A percentile compares a stretch with the other conserved stretches of the same genome.
Evolutionary conservation across 2,888 invertebrate species (phyloP).

Genomic region (Koerneria pararmatus): DNA sequence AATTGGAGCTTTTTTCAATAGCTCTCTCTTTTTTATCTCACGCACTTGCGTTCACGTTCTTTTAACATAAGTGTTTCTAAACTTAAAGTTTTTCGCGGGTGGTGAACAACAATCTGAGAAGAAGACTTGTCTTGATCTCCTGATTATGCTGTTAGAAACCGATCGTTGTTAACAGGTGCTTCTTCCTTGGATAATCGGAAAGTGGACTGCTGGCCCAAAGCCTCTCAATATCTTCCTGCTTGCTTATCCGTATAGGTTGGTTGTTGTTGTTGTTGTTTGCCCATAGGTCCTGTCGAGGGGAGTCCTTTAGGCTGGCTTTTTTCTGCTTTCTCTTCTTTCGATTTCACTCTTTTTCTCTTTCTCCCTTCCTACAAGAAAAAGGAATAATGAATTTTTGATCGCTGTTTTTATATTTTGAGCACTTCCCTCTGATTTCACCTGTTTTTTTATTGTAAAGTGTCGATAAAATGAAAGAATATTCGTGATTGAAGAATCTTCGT

Average conservation of each 20-base stretch:
- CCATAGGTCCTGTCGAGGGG: background rate
- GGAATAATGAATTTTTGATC: background rate
- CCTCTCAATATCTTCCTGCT: slow-evolving; percentile 83
- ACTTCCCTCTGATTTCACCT: too few relatives aligned
- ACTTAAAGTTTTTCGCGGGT: too few relatives aligned
- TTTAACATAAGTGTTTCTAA: too few relatives aligned
- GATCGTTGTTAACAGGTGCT: slow-evolving; percentile 71
- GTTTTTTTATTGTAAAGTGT: too few relatives aligned
- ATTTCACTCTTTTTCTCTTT: background rate
- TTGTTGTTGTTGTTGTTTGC: background rate
- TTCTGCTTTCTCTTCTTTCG: background rate
- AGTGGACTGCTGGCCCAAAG: slow-evolving; percentile 79
- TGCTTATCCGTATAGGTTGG: slow-evolving; percentile 72
- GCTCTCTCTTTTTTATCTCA: too few relatives aligned
- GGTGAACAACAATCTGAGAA: too few relatives aligned
- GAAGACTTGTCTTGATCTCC: too few relatives aligned
- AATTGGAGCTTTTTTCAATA: too few relatives aligned
- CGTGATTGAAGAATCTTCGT: slow-evolving; percentile 71
- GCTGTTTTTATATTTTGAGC: too few relatives aligned
- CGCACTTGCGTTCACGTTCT: too few relatives aligned
- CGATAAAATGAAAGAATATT: too few relatives aligned
- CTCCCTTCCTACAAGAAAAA: background rate
- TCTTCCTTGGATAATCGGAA: slow-evolving; percentile 78
- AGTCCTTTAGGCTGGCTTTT: background rate
- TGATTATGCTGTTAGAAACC: slow-evolving; percentile 71